Percentiles rank a stretch among this genome's conserved stretches.
Evolutionary conservation across 2,113 vertebrate species (phyloP).

Genomic region (Aspidoscelis tigris): DNA sequence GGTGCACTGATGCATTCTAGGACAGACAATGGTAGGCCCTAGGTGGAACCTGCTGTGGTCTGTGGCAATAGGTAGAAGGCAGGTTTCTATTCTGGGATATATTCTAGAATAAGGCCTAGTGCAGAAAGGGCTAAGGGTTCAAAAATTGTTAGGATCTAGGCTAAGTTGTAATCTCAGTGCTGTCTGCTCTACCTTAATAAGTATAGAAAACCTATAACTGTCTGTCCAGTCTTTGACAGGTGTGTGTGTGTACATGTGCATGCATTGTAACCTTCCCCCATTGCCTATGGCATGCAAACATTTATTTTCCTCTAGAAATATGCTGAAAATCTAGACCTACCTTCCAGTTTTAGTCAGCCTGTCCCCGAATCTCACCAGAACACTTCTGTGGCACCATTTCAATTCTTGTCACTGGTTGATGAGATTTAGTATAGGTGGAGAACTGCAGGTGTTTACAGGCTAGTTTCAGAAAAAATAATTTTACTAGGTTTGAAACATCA

Average conservation of each 20-base stretch:
- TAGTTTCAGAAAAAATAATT: slow-evolving; percentile 45
- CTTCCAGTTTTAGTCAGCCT: slow-evolving; percentile 54
- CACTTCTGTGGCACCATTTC: background rate
- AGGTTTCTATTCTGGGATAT: too few species aligned
- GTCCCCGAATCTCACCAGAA: slow-evolving; percentile 34
- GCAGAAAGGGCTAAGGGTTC: too few species aligned
- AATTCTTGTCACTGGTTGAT: slow-evolving; percentile 9
- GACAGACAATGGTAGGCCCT: too few species aligned
- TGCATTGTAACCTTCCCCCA: background rate
- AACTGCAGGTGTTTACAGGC: slow-evolving; percentile 11
- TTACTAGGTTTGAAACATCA: slow-evolving; percentile 26
- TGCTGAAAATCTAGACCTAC: slow-evolving; percentile 38
- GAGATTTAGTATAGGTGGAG: background rate
- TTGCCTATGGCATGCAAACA: background rate
- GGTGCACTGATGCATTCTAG: too few species aligned
- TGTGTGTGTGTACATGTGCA: too few species aligned
- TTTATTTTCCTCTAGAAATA: slow-evolving; percentile 23
- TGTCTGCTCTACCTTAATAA: background rate
- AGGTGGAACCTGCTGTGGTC: too few species aligned
- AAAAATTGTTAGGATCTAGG: background rate
- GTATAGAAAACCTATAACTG: background rate
- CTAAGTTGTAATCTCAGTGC: background rate
- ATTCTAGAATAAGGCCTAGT: too few species aligned
- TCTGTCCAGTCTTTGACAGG: too few species aligned
- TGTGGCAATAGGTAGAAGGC: too few species aligned